Evolutionary conservation across 2,113 vertebrate species (phyloP).

Genomic region (Megatriorchis doriae): DNA sequence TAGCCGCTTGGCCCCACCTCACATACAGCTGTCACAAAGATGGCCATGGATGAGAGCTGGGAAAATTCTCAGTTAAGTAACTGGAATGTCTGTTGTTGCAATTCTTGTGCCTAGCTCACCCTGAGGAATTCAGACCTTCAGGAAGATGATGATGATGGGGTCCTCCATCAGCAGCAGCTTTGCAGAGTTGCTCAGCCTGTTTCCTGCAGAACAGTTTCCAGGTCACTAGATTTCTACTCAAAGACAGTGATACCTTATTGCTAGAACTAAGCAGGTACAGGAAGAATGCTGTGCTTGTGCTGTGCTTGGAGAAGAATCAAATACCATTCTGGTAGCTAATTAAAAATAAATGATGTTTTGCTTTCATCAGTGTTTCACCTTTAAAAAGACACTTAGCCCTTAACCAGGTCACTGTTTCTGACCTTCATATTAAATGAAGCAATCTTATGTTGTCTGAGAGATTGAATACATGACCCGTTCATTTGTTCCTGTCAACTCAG

Average conservation of each 20-base stretch:
- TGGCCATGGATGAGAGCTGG: background rate
- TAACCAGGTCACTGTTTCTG: background rate
- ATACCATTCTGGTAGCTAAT: background rate
- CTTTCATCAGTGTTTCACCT: slow-evolving; percentile 11
- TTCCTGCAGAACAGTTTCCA: background rate
- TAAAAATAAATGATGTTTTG: slow-evolving; percentile 42
- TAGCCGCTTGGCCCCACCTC: background rate
- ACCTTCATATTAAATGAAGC: background rate
- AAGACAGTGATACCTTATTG: background rate
- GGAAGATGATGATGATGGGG: background rate
- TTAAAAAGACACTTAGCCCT: background rate
- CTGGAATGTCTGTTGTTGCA: background rate
- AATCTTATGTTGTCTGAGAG: background rate
- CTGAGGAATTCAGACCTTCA: background rate
- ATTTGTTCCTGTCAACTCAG: background rate
- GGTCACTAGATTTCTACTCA: background rate
- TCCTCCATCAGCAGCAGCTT: background rate
- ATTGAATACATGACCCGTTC: background rate
- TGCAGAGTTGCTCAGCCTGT: background rate
- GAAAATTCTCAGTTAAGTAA: background rate
- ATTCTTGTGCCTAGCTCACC: background rate
- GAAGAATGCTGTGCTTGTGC: background rate
- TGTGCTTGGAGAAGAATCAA: background rate
- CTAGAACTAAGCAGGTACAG: background rate
- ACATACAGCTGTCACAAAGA: background rate